phyloP scores from a whole-genome alignment of 2,888 invertebrate genomes.

The Drosophila mulleri region DNA sequence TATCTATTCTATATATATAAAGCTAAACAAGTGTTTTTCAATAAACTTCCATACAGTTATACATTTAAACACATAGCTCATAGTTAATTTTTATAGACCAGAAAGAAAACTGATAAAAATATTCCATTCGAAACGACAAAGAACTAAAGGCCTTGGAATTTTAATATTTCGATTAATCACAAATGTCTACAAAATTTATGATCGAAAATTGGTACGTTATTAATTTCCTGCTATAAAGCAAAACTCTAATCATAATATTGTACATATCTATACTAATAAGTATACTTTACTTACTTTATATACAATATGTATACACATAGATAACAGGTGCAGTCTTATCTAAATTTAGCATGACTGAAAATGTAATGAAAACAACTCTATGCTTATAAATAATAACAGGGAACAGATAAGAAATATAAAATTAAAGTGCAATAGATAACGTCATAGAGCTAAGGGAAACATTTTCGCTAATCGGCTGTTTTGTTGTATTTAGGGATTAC shows the following conservation, averaged over 20 bases:
- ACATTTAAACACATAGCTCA: not conserved
- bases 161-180: constrained; percentile 12
- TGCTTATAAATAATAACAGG: constrained; percentile 29
- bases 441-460: not conserved
- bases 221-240: constrained; percentile 14
- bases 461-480: constrained; percentile 6
- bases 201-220: constrained; percentile 1
- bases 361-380: constrained; percentile 6
- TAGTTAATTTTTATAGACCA: not conserved
- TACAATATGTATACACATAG: constrained; percentile 28
- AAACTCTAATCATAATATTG: constrained; percentile 24
- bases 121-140: not conserved
- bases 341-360: constrained; percentile 23
- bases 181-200: constrained; percentile 11
- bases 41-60: not conserved
- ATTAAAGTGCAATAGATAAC: constrained; percentile 4
- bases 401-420: constrained; percentile 12
- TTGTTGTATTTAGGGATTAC: not conserved
- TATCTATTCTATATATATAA: no score
- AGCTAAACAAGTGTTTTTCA: not conserved
- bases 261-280: constrained; percentile 34
- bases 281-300: not conserved
- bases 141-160: not conserved
- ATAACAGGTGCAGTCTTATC: constrained; percentile 55
- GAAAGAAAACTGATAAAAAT: not conserved